These are phyloP conservation scores for Tamandua tetradactyla DNA, from an alignment of 2,797 vertebrate species.

Conservation along the genomic window DNA sequence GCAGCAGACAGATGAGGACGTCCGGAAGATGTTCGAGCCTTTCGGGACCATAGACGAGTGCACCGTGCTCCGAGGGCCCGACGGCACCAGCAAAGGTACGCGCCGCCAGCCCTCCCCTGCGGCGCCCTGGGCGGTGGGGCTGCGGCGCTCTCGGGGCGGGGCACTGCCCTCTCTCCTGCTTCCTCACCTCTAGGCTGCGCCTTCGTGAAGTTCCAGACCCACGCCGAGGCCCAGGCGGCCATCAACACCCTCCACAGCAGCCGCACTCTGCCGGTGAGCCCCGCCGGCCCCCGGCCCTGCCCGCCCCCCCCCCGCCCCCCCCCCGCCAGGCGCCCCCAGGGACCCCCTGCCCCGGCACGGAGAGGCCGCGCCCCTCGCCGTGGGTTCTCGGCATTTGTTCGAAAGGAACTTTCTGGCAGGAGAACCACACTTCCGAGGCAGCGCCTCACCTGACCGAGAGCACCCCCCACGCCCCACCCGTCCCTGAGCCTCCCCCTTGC, in stretches of 20 bases:
- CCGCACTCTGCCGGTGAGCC: constrained; percentile 92
- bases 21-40: constrained; percentile 94
- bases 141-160: background rate
- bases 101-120: too few relatives aligned
- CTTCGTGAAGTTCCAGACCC: constrained; percentile 96
- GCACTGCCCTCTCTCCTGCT: background rate
- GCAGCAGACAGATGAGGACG: constrained; percentile 95
- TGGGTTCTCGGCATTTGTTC: background rate
- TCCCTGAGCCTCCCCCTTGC: background rate
- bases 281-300: fast-evolving
- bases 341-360: background rate
- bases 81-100: constrained; percentile 97
- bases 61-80: constrained; percentile 94
- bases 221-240: constrained; percentile 94
- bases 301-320: too few relatives aligned
- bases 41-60: constrained; percentile 96
- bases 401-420: background rate
- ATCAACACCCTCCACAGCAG: constrained; percentile 95
- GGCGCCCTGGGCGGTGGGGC: too few relatives aligned
- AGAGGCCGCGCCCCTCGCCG: background rate
- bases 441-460: background rate
- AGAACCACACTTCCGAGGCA: background rate
- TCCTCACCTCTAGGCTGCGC: constrained; percentile 89
- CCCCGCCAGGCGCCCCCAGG: too few relatives aligned
- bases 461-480: background rate